phyloP scores from a whole-genome alignment of 2,797 vertebrate species.

The Sebastes minor region DNA sequence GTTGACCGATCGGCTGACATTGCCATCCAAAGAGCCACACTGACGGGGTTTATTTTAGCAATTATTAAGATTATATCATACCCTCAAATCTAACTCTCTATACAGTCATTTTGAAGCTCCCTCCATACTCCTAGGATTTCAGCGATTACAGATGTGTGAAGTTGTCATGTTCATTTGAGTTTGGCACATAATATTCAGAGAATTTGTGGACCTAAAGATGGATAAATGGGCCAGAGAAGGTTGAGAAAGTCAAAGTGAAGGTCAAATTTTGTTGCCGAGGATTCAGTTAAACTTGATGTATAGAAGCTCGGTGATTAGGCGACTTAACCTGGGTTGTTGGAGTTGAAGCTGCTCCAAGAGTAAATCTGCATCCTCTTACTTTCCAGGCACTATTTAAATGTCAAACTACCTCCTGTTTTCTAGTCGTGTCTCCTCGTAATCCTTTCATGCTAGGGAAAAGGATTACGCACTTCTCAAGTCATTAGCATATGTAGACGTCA shows the following conservation, averaged over 20 bases:
- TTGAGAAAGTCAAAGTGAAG: neutral
- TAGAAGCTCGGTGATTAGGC: neutral
- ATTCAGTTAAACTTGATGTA: neutral
- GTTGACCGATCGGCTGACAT: neutral
- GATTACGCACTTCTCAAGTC: slow-evolving; percentile 25
- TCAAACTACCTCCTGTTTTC: slow-evolving; percentile 42
- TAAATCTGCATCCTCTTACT: slow-evolving; percentile 27
- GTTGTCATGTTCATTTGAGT: neutral
- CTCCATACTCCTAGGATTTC: neutral
- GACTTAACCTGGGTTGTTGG: neutral
- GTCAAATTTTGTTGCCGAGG: neutral
- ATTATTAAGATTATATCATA: neutral
- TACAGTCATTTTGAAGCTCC: neutral
- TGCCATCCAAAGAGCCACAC: neutral
- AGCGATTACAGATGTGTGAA: neutral
- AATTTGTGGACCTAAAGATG: neutral
- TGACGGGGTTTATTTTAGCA: fast-evolving
- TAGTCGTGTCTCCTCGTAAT: slow-evolving; percentile 20
- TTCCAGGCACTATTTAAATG: slow-evolving; percentile 26
- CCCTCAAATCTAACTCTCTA: neutral
- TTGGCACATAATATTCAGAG: neutral
- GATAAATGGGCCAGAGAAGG: neutral
- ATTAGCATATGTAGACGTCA: slow-evolving; percentile 27
- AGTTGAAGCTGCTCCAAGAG: neutral
- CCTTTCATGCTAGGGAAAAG: slow-evolving; percentile 19